Evolutionary conservation across 1,140 invertebrate species (phyloP).

Genomic region (Leptinotarsa defecta): DNA sequence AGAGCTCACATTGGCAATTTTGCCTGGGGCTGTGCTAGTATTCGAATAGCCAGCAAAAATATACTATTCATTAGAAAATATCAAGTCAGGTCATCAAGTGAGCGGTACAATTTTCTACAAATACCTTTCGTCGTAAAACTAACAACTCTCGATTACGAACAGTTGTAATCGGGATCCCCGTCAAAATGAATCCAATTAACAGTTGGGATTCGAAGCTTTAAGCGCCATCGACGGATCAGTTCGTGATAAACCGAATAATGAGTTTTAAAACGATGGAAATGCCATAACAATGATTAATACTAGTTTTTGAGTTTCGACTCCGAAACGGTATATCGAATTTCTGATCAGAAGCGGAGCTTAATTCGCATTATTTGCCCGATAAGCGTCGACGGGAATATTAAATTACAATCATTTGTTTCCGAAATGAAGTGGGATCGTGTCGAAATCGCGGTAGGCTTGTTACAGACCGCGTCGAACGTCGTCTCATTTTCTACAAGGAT

Average conservation of each 20-base stretch:
- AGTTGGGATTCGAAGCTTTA: neutral
- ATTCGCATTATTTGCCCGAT: conserved; percentile 47
- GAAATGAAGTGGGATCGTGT: conserved; percentile 55
- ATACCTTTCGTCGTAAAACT: too few relatives aligned
- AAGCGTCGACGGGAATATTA: conserved; percentile 47
- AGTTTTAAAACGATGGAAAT: conserved; percentile 24
- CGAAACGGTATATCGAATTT: conserved; percentile 1
- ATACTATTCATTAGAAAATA: too few relatives aligned
- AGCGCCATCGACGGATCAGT: neutral
- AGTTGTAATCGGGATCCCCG: neutral
- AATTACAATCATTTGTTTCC: conserved; percentile 57
- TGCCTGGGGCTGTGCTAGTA: too few relatives aligned
- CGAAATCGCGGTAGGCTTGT: conserved; percentile 55
- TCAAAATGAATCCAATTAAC: neutral
- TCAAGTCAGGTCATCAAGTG: too few relatives aligned
- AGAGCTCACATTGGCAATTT: too few relatives aligned
- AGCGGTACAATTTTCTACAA: too few relatives aligned
- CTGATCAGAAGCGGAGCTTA: conserved; percentile 19
- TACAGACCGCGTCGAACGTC: conserved; percentile 40
- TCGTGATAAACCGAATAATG: conserved; percentile 28
- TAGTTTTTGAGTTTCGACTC: conserved; percentile 23
- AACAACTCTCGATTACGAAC: too few relatives aligned
- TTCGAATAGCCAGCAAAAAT: too few relatives aligned
- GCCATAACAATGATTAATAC: conserved; percentile 21
- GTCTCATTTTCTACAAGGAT: conserved; percentile 29